Base-by-base conservation (phyloP, 2,797 vertebrate species). In the Liasis olivaceus region DNA sequence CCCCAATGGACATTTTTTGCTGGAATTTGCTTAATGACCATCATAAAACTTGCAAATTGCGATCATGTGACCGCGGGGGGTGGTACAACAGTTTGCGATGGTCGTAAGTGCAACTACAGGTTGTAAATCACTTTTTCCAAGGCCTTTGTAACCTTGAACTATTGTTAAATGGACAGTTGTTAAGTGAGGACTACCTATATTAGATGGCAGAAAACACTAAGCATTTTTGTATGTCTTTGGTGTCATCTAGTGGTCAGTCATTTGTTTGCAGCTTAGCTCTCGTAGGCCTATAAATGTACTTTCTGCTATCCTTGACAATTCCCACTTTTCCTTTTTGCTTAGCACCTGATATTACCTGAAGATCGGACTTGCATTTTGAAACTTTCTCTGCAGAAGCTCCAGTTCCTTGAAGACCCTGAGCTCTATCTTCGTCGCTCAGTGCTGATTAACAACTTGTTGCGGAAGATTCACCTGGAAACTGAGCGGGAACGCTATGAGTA, bases 361-460 rank as follows among this genome's bases (percentile, higher is more conserved):
- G 99, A 99, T 96, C 98, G 99, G 94, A 98, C 98, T 97, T 99
- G 99, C 97, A 99, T 99, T 97, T 98, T 99, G 95, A 99, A 98
- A 97, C 97, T 99, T 93, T 99, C 99, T 92, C 98, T 99, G 97
- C 98, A 99, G 98, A 99, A 99, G 97, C 98, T 99, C 93, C 98
- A 98, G 96, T 99, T 99, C 98, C 98, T 99, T 95, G 99, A 99
- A 66, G 99, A 99, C 96, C 99, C 99, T 0, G 99, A 99, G 97
- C 98, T 97, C 96, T 99, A 99, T 96, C 98, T 99, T 96, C 97
- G 98, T 95, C 98, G 99, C 97, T 99, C 99, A 59, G 99, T 99
- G 96, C 98, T 99, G 97, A 99, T 99, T 98, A 99, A 99, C 98
- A 99, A 99, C 98, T 98, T 99, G 97, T 98, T 98, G 97, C 97